Evolutionary conservation across 2,888 invertebrate genomes (phyloP).

Genomic region (Drosophila diplacantha): DNA sequence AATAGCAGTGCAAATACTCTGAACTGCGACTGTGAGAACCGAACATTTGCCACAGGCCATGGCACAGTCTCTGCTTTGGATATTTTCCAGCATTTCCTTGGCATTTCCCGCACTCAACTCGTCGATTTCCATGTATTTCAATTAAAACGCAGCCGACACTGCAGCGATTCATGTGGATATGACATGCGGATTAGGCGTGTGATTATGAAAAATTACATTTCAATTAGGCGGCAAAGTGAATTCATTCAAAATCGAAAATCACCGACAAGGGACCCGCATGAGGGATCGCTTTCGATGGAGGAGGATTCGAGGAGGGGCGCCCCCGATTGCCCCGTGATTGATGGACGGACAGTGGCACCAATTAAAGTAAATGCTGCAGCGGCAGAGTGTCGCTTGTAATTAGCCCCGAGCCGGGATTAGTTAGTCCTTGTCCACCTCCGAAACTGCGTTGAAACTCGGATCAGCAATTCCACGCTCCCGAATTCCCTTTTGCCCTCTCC

Average conservation of each 20-base stretch:
- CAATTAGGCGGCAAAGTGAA: slow-evolving; percentile 35
- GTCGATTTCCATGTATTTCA: slow-evolving; percentile 27
- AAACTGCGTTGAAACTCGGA: slow-evolving; percentile 19
- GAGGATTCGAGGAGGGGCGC: background rate
- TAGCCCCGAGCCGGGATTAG: slow-evolving; percentile 14
- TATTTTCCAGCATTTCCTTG: slow-evolving; percentile 17
- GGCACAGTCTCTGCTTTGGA: background rate
- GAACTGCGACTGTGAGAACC: slow-evolving; percentile 2
- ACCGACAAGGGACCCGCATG: slow-evolving; percentile 25
- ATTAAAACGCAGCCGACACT: slow-evolving; percentile 16
- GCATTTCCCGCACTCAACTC: slow-evolving; percentile 14
- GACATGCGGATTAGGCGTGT: slow-evolving; percentile 35
- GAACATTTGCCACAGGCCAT: slow-evolving; percentile 13
- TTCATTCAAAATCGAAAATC: slow-evolving; percentile 25
- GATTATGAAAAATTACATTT: slow-evolving; percentile 54
- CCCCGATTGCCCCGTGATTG: slow-evolving; percentile 26
- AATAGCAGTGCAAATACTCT: slow-evolving; percentile 5
- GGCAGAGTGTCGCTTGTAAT: slow-evolving; percentile 39
- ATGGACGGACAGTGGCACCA: slow-evolving; percentile 27
- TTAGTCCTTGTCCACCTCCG: slow-evolving; percentile 16
- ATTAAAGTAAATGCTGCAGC: slow-evolving; percentile 35
- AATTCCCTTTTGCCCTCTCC: background rate
- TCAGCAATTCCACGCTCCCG: slow-evolving; percentile 13
- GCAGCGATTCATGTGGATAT: slow-evolving; percentile 12
- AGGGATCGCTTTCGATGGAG: background rate